phyloP scores from a whole-genome alignment of 2,113 vertebrate species.

The Cyphomyrus plagiostoma region DNA sequence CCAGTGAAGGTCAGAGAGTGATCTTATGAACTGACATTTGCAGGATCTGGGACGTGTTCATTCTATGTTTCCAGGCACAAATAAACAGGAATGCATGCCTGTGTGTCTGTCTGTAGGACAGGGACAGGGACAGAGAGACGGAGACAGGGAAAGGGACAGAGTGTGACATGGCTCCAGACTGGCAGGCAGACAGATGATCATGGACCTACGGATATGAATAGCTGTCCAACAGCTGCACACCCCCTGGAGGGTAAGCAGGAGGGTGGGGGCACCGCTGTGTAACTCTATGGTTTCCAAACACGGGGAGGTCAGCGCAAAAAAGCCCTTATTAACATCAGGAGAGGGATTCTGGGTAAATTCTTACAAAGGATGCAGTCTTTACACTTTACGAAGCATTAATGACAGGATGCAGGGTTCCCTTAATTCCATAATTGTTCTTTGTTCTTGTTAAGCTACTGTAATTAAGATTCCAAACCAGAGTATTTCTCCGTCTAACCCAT shows the following conservation, averaged over 20 bases:
- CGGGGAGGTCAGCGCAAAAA: background rate
- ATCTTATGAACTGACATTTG: background rate
- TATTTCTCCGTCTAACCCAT: background rate
- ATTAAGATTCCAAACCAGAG: background rate
- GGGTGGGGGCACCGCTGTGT: background rate
- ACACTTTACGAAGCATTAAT: background rate
- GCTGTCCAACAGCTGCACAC: background rate
- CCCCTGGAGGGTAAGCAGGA: background rate
- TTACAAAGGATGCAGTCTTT: slow-evolving; percentile 4
- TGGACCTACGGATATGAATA: background rate
- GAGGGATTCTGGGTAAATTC: background rate
- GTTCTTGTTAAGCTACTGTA: background rate
- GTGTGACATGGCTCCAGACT: background rate
- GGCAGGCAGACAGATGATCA: background rate
- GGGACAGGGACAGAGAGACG: background rate
- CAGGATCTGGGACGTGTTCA: background rate
- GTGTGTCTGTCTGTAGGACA: background rate
- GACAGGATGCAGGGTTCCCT: background rate
- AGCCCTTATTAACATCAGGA: background rate
- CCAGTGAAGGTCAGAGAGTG: background rate
- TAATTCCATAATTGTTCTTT: background rate
- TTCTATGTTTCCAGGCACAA: background rate
- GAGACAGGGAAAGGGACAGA: background rate
- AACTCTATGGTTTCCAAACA: background rate
- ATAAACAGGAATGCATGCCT: background rate